phyloP scores from a whole-genome alignment of 2,113 vertebrate species.

The Euleptes europaea region DNA sequence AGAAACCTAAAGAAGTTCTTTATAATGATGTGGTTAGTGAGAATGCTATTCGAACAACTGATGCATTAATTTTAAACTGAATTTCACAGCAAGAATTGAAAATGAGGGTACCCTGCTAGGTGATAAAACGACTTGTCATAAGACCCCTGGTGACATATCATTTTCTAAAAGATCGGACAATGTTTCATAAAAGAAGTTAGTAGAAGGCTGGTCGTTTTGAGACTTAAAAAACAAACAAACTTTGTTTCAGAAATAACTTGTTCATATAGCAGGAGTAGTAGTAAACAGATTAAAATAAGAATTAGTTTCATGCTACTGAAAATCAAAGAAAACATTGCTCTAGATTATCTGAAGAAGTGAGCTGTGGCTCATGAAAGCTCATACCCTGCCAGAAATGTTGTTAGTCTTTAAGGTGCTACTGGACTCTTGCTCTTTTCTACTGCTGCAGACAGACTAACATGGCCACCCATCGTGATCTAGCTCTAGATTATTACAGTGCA shows the following conservation, averaged over 20 bases:
- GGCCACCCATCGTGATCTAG: too few relatives aligned
- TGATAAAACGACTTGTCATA: constrained; percentile 75
- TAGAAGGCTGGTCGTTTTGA: constrained; percentile 53
- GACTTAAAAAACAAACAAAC: constrained; percentile 20
- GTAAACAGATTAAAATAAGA: constrained; percentile 53
- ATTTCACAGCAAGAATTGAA: constrained; percentile 71
- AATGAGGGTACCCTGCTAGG: constrained; percentile 75
- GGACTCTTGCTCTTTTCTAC: too few relatives aligned
- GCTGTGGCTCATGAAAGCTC: too few relatives aligned
- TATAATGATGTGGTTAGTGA: constrained; percentile 66
- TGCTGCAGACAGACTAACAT: too few relatives aligned
- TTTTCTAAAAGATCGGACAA: constrained; percentile 60
- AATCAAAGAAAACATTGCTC: constrained; percentile 8
- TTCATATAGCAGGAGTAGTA: constrained; percentile 56
- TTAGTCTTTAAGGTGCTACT: too few relatives aligned
- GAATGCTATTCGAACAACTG: constrained; percentile 70
- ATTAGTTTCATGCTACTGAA: constrained; percentile 52
- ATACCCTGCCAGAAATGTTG: too few relatives aligned
- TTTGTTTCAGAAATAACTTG: not conserved
- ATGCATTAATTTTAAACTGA: constrained; percentile 69
- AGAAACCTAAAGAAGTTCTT: constrained; percentile 45
- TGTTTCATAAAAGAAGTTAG: constrained; percentile 54
- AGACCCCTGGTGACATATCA: constrained; percentile 68
- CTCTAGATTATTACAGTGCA: constrained; percentile 3
- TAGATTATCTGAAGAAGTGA: too few relatives aligned